Evolutionary conservation across 2,113 vertebrate genomes (phyloP).

Genomic region (Pseudorhombus dupliciocellatus): DNA sequence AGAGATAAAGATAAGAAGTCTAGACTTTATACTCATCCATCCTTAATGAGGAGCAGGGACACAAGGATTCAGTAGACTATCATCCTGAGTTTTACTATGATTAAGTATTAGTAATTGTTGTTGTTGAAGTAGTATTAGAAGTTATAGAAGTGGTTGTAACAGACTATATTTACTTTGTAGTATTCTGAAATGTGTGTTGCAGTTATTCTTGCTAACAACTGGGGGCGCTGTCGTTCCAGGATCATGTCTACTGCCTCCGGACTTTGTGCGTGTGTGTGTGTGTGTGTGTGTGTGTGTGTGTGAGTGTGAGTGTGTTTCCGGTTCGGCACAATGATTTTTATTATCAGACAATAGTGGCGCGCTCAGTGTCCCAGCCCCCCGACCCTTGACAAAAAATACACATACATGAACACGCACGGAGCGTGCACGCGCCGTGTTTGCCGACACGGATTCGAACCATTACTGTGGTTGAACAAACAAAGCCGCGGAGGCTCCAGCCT

Average conservation of each 20-base stretch:
- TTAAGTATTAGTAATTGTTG: neutral
- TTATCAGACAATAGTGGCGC: conserved; percentile 44
- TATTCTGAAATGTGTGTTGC: neutral
- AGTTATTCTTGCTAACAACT: conserved; percentile 8
- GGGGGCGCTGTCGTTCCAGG: conserved; percentile 61
- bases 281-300: too few species aligned
- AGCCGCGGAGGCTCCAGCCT: conserved; percentile 27
- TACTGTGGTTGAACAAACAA: conserved; percentile 66
- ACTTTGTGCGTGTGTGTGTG: neutral
- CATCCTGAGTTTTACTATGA: too few species aligned
- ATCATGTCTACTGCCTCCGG: neutral
- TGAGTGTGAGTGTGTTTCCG: neutral
- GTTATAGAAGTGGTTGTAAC: neutral
- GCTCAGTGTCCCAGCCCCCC: neutral
- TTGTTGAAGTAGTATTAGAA: neutral
- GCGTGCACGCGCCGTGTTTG: conserved; percentile 63
- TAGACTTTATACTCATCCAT: too few species aligned
- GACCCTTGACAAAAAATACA: neutral
- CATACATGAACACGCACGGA: neutral
- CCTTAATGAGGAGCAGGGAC: too few species aligned
- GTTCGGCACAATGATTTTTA: conserved; percentile 36
- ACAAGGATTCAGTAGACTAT: too few species aligned
- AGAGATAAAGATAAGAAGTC: too few species aligned
- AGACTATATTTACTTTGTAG: too few species aligned
- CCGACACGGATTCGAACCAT: conserved; percentile 64